phyloP scores from a whole-genome alignment of 92 coral and sea anemone species.

The Meandrina meandrites region DNA sequence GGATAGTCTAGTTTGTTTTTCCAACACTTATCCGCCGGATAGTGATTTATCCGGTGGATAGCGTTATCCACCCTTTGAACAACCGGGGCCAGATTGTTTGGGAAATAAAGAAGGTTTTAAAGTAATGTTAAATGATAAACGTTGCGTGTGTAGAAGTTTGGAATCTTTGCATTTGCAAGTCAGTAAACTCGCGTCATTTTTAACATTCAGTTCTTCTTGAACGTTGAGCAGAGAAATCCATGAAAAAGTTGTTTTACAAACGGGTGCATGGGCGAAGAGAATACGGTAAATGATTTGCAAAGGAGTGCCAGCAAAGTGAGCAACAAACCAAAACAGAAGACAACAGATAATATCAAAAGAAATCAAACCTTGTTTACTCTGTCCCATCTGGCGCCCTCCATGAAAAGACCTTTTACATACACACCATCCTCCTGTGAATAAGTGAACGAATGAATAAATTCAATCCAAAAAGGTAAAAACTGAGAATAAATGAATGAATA shows the following conservation, averaged over 20 bases:
- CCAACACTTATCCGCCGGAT: no score
- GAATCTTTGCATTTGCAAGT: background rate
- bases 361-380: slow-evolving; percentile 66
- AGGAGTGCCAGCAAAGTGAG: no score
- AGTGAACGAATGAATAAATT: background rate
- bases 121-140: no score
- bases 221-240: background rate
- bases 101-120: no score
- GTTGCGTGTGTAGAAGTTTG: no score
- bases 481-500: background rate
- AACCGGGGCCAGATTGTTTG: no score
- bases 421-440: slow-evolving; percentile 85
- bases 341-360: background rate
- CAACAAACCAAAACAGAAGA: background rate
- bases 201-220: background rate
- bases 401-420: slow-evolving; percentile 89
- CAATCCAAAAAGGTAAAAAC: background rate
- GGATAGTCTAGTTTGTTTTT: no score
- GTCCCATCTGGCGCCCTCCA: slow-evolving; percentile 99
- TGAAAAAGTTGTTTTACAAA: background rate
- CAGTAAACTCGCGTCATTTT: background rate
- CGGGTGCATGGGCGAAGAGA: no score
- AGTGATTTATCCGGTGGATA: no score
- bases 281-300: no score
- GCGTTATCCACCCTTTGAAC: no score